phyloP scores from a whole-genome alignment of 2,888 invertebrate genomes.

The Drosophila paracracens region DNA sequence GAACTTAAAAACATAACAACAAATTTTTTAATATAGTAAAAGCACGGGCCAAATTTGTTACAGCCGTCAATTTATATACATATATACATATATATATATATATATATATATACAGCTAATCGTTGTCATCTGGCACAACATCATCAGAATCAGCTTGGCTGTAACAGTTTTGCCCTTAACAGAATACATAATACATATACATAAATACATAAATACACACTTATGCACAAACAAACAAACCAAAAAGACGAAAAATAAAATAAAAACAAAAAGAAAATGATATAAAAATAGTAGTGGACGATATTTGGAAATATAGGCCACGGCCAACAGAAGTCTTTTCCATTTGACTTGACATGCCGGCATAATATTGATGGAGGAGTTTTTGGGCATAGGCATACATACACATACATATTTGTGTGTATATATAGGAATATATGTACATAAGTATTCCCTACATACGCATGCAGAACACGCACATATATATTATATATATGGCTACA shows the following conservation, averaged over 20 bases:
- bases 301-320: conserved; percentile 27
- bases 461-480: conserved; percentile 1
- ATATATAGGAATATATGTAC: conserved; percentile 7
- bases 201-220: conserved; percentile 40
- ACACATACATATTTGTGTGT: conserved; percentile 10
- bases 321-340: not conserved
- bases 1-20: conserved; percentile 76
- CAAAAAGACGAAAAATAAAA: not conserved
- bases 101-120: not conserved
- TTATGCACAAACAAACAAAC: conserved; percentile 43
- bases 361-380: conserved; percentile 15
- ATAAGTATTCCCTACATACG: not conserved
- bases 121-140: not conserved
- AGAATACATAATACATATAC: conserved; percentile 12
- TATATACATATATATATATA: too few species aligned
- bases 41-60: conserved; percentile 23
- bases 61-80: not conserved
- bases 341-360: conserved; percentile 22
- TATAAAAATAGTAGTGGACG: conserved; percentile 49
- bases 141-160: conserved; percentile 9
- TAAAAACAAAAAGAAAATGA: not conserved
- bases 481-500: conserved; percentile 18
- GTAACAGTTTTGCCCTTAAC: conserved; percentile 32
- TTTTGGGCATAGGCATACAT: not conserved
- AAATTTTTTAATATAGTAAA: conserved; percentile 40